Evolutionary conservation across 2,888 invertebrate genomes (phyloP).

Genomic region (Synergus japonicus): DNA sequence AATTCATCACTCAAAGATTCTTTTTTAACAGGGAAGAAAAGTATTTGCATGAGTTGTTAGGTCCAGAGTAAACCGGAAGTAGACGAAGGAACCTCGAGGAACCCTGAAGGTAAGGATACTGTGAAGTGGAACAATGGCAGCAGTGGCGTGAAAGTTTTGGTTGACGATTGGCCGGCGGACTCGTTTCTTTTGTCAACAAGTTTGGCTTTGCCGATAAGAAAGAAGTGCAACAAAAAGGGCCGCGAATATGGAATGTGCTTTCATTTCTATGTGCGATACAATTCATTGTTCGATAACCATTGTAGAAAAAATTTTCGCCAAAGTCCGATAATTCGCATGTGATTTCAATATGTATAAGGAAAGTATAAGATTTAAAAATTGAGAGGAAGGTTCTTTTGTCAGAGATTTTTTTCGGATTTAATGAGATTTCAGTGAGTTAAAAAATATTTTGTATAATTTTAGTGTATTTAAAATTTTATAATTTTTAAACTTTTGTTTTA

Average conservation of each 20-base stretch:
- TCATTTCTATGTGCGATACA: conserved; percentile 26
- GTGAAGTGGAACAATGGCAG: conserved; percentile 49
- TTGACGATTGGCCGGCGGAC: conserved; percentile 51
- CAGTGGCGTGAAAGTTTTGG: conserved; percentile 50
- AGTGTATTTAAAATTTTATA: too few species aligned
- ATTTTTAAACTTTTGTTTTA: too few species aligned
- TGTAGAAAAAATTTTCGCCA: conserved; percentile 46
- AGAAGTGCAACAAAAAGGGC: conserved; percentile 36
- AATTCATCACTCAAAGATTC: conserved; percentile 12
- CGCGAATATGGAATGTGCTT: neutral
- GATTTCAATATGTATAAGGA: conserved; percentile 41
- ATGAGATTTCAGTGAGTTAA: neutral
- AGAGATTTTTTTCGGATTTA: neutral
- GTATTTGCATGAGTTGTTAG: conserved; percentile 25
- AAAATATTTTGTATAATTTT: neutral
- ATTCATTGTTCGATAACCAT: conserved; percentile 25
- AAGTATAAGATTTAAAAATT: neutral
- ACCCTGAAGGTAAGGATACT: conserved; percentile 22
- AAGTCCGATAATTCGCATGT: conserved; percentile 56
- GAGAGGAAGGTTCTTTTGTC: neutral
- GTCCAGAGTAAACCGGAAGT: conserved; percentile 23
- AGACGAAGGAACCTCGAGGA: conserved; percentile 19
- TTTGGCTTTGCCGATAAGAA: conserved; percentile 48
- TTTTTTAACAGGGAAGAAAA: conserved; percentile 16
- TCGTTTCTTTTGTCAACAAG: conserved; percentile 48